These are phyloP conservation scores for Eumacrocentrus americanus DNA, from an alignment of 2,888 invertebrate species.

Conservation along the genomic window DNA sequence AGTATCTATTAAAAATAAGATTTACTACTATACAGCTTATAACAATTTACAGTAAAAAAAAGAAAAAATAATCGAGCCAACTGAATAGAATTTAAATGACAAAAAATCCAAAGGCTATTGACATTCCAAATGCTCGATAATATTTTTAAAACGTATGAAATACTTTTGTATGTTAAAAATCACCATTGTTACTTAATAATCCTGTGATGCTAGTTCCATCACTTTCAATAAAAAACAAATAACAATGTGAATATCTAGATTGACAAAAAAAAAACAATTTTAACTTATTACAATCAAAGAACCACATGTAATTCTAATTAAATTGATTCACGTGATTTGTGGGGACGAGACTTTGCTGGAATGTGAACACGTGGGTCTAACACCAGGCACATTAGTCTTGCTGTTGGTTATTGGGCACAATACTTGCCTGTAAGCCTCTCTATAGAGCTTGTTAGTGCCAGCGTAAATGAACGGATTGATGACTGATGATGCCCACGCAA, in stretches of 20 bases:
- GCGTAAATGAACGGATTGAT: constrained; percentile 91
- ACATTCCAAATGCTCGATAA: background rate
- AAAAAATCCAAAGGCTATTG: background rate
- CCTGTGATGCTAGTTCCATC: background rate
- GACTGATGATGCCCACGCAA: constrained; percentile 90
- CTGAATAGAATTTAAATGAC: too few relatives aligned
- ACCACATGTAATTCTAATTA: too few relatives aligned
- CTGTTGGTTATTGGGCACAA: constrained; percentile 48
- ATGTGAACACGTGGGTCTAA: constrained; percentile 50
- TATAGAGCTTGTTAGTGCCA: constrained; percentile 84
- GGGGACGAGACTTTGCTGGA: constrained; percentile 56
- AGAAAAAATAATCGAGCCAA: background rate
- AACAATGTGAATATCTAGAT: background rate
- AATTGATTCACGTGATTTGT: constrained; percentile 45
- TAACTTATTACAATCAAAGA: too few relatives aligned
- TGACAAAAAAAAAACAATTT: background rate
- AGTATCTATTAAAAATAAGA: background rate
- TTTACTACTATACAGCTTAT: background rate
- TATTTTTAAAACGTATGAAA: constrained; percentile 23
- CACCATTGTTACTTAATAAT: constrained; percentile 17
- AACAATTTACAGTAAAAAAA: background rate
- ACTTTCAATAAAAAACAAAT: background rate
- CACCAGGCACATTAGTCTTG: constrained; percentile 38
- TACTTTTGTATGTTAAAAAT: constrained; percentile 36
- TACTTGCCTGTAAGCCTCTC: constrained; percentile 60